Conservation (phyloP, 2,888 invertebrate species). For the Nomada ruficornis region DNA sequence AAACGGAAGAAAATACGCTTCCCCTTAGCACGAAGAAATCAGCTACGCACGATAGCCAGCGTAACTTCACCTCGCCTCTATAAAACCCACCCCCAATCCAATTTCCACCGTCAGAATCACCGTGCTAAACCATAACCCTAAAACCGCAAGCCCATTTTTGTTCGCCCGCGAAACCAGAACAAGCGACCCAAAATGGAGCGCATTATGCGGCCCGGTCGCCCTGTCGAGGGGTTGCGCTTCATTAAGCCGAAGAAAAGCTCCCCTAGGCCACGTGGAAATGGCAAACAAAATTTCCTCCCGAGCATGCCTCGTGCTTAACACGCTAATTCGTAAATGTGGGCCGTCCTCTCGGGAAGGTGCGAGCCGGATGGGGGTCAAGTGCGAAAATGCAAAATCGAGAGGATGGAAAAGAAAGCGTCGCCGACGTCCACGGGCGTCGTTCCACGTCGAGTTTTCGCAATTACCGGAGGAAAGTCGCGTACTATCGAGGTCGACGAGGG, state of each 20-base stretch:
- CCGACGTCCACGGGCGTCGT: background rate
- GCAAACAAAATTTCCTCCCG: slow-evolving; percentile 23
- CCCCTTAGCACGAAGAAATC: too few species aligned
- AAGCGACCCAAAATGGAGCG: background rate
- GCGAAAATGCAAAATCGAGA: slow-evolving; percentile 26
- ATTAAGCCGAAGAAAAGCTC: slow-evolving; percentile 32
- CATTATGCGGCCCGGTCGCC: slow-evolving; percentile 9
- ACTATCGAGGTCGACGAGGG: slow-evolving; percentile 70
- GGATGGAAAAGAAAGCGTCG: slow-evolving; percentile 13
- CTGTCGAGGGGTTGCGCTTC: slow-evolving; percentile 21
- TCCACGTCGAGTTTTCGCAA: slow-evolving; percentile 24
- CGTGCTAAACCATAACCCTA: background rate
- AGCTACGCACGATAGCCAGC: too few species aligned
- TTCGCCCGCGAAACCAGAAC: background rate
- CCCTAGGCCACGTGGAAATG: background rate
- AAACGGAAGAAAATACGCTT: too few species aligned
- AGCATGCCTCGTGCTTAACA: slow-evolving; percentile 43
- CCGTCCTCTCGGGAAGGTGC: slow-evolving; percentile 1
- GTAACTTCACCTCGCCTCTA: too few species aligned
- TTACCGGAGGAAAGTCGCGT: slow-evolving; percentile 34
- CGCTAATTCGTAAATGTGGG: slow-evolving; percentile 44
- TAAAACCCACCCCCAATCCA: too few species aligned
- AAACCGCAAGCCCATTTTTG: slow-evolving; percentile 15
- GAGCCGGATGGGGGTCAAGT: slow-evolving; percentile 28
- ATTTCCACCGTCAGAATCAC: too few species aligned